A percentile compares a stretch with the other conserved stretches of the same genome.
Evolutionary conservation across 2,113 vertebrate species (phyloP).

Genomic region (Philantomba maxwellii): DNA sequence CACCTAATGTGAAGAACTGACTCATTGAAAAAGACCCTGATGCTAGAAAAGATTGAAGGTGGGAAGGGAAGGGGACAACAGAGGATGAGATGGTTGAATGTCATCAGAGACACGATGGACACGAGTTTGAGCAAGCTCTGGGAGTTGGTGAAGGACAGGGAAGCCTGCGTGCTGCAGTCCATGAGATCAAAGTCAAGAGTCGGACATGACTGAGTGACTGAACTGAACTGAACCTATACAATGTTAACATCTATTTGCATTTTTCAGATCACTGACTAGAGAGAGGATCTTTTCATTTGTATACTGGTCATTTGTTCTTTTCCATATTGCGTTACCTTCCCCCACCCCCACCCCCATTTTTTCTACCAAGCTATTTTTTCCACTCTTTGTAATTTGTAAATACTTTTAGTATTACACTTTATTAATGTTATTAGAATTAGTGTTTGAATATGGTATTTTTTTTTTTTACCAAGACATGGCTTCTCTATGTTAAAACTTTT

Average conservation of each 20-base stretch:
- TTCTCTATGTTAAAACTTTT: not conserved
- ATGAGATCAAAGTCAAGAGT: not conserved
- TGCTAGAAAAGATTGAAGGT: not conserved
- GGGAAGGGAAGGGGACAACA: not conserved
- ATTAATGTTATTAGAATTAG: not conserved
- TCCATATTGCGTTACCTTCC: not conserved
- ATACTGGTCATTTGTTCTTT: not conserved
- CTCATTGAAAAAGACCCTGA: not conserved
- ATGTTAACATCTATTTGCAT: not conserved
- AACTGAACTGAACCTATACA: not conserved
- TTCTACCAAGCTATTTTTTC: not conserved
- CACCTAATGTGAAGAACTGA: not conserved
- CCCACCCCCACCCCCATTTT: not conserved
- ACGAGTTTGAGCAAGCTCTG: not conserved
- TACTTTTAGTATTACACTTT: not conserved
- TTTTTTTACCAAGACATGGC: not conserved
- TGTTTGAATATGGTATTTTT: not conserved
- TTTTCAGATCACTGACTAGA: not conserved
- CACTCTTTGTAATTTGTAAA: not conserved
- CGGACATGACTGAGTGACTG: not conserved
- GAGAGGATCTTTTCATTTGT: not conserved
- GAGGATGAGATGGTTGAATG: not conserved
- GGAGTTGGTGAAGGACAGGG: not conserved
- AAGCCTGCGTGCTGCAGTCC: accelerated
- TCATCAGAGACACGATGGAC: accelerated